Base-by-base conservation (phyloP, 2,113 vertebrate species). In the Macrotus californicus region DNA sequence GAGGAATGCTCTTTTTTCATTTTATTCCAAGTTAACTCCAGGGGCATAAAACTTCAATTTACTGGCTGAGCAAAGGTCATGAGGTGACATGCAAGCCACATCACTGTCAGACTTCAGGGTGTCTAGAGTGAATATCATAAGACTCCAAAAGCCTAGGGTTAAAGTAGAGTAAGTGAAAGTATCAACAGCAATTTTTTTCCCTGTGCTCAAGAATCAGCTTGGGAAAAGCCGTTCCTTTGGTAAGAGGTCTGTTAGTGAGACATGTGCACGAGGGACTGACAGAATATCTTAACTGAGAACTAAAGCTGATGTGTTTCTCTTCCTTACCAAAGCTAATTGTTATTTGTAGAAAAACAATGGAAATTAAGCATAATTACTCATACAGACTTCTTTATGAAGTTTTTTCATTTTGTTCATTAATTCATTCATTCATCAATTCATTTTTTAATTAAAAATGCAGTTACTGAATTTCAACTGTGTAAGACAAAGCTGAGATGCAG, bases 11-110 rank as follows among this genome's bases (percentile, higher is more conserved):
- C 22, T 29, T 95, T 75, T 94, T 95, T 97, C 67, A 95, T 93
- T 96, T 96, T 96, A 91, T 95, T 97, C 61, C 67, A 92, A 43
- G 72, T 82, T 88, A 94, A 95, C 41, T 83, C 77, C 79, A 56
- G 61, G 82, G 88, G 94, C 81, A 72, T 85, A 91, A 86, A 96
- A 94, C 93, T 96, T 94, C 96, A 96, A 96, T 97, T 96, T 96
- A 48, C 81, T 96, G 75, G 70, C 85, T 75, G 72, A 96, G 34
- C 72, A 86, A 90, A 94, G 90, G 95, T 96, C 88, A 94, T 34
- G 66, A 89, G 90, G 90, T 90, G 69, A 77, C 15, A 24, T 22
- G 13, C 50, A 83, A 94, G 61, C 73, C 89, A 76, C 67, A 70
- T 89, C 59, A 76, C 29, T 75, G 56, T 93, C 72, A 90, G 88